Evolutionary conservation across 2,113 vertebrate genomes (phyloP).

Genomic region (Cebidichthys violaceus): DNA sequence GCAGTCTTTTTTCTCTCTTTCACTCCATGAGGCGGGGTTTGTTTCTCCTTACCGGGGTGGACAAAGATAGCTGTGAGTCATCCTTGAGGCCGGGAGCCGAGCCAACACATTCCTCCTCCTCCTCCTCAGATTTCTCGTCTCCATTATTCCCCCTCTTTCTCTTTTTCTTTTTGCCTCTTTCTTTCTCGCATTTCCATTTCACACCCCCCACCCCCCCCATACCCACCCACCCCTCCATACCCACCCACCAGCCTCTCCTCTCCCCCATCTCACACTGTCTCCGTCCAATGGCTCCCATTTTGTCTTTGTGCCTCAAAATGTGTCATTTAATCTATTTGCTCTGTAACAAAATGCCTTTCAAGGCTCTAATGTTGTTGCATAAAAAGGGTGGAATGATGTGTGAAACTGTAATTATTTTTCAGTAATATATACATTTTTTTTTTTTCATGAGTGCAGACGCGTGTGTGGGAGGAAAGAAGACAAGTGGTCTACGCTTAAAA

Average conservation of each 20-base stretch:
- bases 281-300: slow-evolving; percentile 62
- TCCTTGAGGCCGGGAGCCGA: slow-evolving; percentile 65
- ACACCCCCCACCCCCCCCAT: slow-evolving; percentile 1
- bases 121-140: slow-evolving; percentile 64
- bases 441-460: background rate
- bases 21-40: slow-evolving; percentile 58
- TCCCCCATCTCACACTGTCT: slow-evolving; percentile 37
- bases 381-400: background rate
- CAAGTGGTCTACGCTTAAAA: slow-evolving; percentile 1
- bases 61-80: slow-evolving; percentile 84
- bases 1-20: slow-evolving; percentile 53
- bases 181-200: slow-evolving; percentile 49
- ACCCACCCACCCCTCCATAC: background rate
- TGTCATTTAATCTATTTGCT: slow-evolving; percentile 40
- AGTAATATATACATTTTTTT: background rate
- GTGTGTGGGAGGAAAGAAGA: slow-evolving; percentile 10
- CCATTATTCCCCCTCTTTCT: slow-evolving; percentile 50
- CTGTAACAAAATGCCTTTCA: slow-evolving; percentile 18
- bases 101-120: slow-evolving; percentile 75
- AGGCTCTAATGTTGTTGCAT: slow-evolving; percentile 17
- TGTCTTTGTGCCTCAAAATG: slow-evolving; percentile 40
- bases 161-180: slow-evolving; percentile 30
- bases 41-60: slow-evolving; percentile 70
- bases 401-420: slow-evolving; percentile 26
- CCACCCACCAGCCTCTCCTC: background rate